phyloP scores from a whole-genome alignment of 2,888 invertebrate species.

The Pimpla rufipes region DNA sequence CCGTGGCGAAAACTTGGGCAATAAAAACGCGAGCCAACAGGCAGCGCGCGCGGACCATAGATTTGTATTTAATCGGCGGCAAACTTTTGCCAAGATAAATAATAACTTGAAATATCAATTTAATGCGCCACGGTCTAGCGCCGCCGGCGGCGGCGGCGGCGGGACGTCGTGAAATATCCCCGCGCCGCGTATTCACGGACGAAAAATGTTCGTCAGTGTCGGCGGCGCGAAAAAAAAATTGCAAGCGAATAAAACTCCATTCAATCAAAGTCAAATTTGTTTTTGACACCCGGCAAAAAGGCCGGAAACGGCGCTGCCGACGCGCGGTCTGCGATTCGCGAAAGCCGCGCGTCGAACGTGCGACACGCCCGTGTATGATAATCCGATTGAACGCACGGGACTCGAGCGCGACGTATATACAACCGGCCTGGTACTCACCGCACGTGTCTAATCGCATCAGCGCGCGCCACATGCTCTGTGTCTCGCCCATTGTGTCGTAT shows the following conservation, averaged over 20 bases:
- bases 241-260: background rate
- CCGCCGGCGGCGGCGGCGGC: background rate
- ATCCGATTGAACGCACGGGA: constrained; percentile 70
- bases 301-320: background rate
- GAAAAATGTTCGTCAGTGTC: background rate
- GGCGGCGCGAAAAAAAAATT: background rate
- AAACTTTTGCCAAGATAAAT: constrained; percentile 77
- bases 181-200: background rate
- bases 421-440: constrained; percentile 55
- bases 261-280: constrained; percentile 12
- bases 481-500: constrained; percentile 54
- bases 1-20: constrained; percentile 71
- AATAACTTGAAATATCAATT: constrained; percentile 79
- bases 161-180: background rate
- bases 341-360: constrained; percentile 52
- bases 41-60: constrained; percentile 70
- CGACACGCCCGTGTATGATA: constrained; percentile 68
- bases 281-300: background rate
- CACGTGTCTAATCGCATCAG: constrained; percentile 66
- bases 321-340: constrained; percentile 17
- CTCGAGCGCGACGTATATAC: constrained; percentile 63
- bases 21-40: constrained; percentile 66
- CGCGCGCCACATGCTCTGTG: constrained; percentile 64
- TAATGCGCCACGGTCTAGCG: constrained; percentile 71
- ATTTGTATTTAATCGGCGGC: constrained; percentile 81